These are phyloP conservation scores for Bombus haemorrhoidalis DNA, from an alignment of 1,140 invertebrate species.

Conservation along the genomic window DNA sequence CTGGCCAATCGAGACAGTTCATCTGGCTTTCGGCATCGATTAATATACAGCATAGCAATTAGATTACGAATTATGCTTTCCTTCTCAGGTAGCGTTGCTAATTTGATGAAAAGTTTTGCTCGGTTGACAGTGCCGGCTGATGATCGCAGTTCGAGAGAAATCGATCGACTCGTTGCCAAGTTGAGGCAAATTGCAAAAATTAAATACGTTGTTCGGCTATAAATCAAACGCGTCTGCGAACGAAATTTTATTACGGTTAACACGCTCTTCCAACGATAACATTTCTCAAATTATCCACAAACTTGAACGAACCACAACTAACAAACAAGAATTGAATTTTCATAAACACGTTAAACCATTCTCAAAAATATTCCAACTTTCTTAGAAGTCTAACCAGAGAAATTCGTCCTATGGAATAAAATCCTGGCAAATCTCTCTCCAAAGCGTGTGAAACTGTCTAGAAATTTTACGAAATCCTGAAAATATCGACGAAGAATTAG, in stretches of 20 bases:
- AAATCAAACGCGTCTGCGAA: not conserved
- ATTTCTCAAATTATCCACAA: too few species aligned
- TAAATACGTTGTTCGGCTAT: not conserved
- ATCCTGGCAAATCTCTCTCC: too few species aligned
- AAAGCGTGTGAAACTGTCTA: too few species aligned
- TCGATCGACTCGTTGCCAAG: not conserved
- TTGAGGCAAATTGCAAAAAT: not conserved
- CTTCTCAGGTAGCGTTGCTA: not conserved
- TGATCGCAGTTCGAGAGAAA: not conserved
- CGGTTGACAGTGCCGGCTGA: not conserved
- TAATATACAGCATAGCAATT: not conserved
- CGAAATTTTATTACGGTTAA: not conserved
- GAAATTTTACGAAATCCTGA: too few species aligned
- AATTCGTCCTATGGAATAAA: too few species aligned
- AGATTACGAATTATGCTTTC: not conserved
- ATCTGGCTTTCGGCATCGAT: not conserved
- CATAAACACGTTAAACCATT: too few species aligned
- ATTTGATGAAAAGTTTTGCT: not conserved
- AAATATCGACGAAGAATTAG: too few species aligned
- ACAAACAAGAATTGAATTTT: too few species aligned
- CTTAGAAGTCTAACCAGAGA: too few species aligned
- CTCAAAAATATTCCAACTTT: too few species aligned
- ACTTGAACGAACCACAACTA: too few species aligned
- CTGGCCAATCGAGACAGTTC: not conserved
- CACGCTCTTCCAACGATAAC: too few species aligned